Conservation (phyloP, 2,113 vertebrate species). For the Saiga tatarica region DNA sequence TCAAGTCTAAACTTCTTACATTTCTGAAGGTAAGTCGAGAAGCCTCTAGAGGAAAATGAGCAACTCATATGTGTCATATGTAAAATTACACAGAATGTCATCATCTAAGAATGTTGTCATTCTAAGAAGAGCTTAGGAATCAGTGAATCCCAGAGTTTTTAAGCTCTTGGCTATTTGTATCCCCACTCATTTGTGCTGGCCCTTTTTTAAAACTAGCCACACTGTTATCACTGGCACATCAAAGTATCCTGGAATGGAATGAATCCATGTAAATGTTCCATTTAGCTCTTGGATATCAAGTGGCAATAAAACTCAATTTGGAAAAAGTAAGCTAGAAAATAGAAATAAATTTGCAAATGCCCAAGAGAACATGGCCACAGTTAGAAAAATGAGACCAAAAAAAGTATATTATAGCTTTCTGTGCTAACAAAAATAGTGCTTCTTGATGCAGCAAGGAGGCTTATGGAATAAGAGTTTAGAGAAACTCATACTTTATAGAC, state of each 20-base stretch:
- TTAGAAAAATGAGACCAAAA: not conserved
- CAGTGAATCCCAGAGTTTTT: not conserved
- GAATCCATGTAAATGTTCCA: not conserved
- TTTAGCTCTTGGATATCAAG: not conserved
- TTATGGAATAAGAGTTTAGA: not conserved
- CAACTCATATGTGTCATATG: not conserved
- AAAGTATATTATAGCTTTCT: not conserved
- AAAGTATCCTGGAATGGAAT: not conserved
- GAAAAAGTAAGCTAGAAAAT: conserved; percentile 23
- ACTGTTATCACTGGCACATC: not conserved
- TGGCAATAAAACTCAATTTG: not conserved
- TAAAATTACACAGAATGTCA: not conserved
- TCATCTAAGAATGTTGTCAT: not conserved
- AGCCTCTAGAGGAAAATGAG: not conserved
- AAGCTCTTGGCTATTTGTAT: not conserved
- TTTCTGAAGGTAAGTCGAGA: not conserved
- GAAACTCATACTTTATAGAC: not conserved
- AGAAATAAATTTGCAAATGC: not conserved
- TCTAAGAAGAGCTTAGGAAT: not conserved
- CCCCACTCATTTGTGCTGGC: not conserved
- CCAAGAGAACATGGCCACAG: not conserved
- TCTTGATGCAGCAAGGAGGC: not conserved
- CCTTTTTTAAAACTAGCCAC: not conserved
- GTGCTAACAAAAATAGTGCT: not conserved
- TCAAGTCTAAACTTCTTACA: not conserved